Evolutionary conservation across 2,888 invertebrate genomes (phyloP), one percentile per base, ranked within the genome.

Genomic region (Phrixothrix hirtus): DNA sequence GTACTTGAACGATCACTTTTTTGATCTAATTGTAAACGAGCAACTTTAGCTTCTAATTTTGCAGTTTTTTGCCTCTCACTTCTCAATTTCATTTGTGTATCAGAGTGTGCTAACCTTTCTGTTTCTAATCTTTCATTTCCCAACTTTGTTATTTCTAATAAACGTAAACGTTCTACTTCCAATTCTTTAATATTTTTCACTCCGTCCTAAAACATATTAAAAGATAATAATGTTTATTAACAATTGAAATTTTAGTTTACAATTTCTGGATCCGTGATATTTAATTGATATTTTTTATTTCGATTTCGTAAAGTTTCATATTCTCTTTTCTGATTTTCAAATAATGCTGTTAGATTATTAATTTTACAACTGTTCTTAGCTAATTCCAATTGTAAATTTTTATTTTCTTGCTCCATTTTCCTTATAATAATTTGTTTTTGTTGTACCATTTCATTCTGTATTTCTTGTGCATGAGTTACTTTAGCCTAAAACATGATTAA

Each of bases 91-190:
- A 72, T 65, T 70, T 78, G 68, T 1, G 68, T 66, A 51, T 69
- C 67, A 2, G 61, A 53, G 52, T 69, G 66, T 1, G 73, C 69
- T n/a, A 68, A 69, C 53, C 80, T 70, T 66, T 86, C 86, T 4
- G 73, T 66, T 39, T 83, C 81, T 26, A 86, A 59, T 56, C 85
- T 79, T 16, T 76, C 75, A 61, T 84, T 84, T 27, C 83, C 71
- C 0, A 78, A 75, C 3, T 79, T 73, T 0, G 84, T 77, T 31
- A 87, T 68, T 48, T 84, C 83, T 1, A 86, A 69, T 2, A 87
- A 70, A 36, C 81, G 77, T 49, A 81, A 76, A 10, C 83, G 79
- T 74, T 87, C 86, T 32, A 81, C 82, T 66, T 86, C 84, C 0
- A 82, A 79, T 0, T 81, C 81, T 2, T 80, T 77, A 2, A 59